phyloP scores from a whole-genome alignment of 2,113 vertebrate genomes.

The Daphoenositta chrysoptera region DNA sequence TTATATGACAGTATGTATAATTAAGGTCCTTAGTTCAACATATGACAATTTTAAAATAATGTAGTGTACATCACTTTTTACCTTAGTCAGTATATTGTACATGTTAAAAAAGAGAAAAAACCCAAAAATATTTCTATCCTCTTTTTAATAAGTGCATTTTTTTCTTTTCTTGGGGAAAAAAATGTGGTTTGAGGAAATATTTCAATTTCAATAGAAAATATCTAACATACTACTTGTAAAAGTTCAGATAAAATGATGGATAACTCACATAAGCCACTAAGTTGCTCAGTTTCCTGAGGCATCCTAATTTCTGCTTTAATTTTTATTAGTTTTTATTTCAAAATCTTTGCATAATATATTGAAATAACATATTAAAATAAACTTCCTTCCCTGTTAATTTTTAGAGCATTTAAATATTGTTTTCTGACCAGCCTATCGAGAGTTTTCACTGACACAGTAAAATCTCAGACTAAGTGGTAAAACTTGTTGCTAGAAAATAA shows the following conservation, averaged over 20 bases:
- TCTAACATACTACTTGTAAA: neutral
- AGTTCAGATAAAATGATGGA: neutral
- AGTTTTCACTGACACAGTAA: neutral
- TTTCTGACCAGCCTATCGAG: neutral
- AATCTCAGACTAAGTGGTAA: neutral
- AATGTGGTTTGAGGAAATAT: neutral
- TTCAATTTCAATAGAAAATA: neutral
- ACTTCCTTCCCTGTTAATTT: accelerated
- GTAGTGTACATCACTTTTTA: neutral
- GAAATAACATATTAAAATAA: neutral
- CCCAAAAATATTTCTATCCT: neutral
- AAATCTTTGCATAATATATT: neutral
- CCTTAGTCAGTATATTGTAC: accelerated
- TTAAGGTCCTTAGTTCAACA: neutral
- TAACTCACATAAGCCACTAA: neutral
- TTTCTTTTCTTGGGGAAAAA: neutral
- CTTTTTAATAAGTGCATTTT: neutral
- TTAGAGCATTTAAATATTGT: neutral
- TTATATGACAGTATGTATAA: neutral
- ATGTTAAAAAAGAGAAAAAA: neutral
- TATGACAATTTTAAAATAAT: neutral
- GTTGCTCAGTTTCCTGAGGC: accelerated
- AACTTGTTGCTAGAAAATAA: neutral
- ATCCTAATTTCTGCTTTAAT: neutral
- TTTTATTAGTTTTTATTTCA: neutral